phyloP scores from a whole-genome alignment of 2,888 invertebrate genomes.

The Ormyrus labotus region DNA sequence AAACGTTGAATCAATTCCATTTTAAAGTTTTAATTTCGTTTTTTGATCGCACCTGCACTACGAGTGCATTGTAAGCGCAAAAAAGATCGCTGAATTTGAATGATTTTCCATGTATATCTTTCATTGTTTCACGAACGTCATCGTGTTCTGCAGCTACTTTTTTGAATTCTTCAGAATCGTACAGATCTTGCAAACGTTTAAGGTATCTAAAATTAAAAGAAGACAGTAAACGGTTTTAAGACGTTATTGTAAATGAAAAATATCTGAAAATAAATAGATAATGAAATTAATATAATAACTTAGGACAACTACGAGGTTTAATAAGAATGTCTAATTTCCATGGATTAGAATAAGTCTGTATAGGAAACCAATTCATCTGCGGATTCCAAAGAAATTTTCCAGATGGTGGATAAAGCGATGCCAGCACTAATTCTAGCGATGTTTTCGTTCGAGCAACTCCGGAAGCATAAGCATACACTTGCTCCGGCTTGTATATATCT shows the following conservation, averaged over 20 bases:
- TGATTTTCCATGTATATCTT: constrained; percentile 11
- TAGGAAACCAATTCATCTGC: constrained; percentile 60
- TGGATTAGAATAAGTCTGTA: constrained; percentile 60
- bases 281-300: constrained; percentile 47
- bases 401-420: constrained; percentile 61
- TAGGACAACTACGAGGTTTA: constrained; percentile 53
- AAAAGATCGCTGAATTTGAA: constrained; percentile 21
- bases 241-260: neutral
- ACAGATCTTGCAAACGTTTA: neutral
- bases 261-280: constrained; percentile 1
- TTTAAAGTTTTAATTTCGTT: neutral
- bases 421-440: constrained; percentile 63
- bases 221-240: neutral
- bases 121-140: neutral
- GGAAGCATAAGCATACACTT: constrained; percentile 61
- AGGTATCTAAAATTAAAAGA: neutral
- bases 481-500: constrained; percentile 55
- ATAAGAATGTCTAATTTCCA: constrained; percentile 60
- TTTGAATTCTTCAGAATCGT: constrained; percentile 23
- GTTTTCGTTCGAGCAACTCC: constrained; percentile 62
- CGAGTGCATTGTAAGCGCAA: constrained; percentile 23
- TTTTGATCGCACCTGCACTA: constrained; percentile 23
- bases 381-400: constrained; percentile 58
- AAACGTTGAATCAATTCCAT: neutral
- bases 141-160: neutral